Evolutionary conservation across 2,888 invertebrate genomes (phyloP).

Genomic region (Morpho achilles): DNA sequence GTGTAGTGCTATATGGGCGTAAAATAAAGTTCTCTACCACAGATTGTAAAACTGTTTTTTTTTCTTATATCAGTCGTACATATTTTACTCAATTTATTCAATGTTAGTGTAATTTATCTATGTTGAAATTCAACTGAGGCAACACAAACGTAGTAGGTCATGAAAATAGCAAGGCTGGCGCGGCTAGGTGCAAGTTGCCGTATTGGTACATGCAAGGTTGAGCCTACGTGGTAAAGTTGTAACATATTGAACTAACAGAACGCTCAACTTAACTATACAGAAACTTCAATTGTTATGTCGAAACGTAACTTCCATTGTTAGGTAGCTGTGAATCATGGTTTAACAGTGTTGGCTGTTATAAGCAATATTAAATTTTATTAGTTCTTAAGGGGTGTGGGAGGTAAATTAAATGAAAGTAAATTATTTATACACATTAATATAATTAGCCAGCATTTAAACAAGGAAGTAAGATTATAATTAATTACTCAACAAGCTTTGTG

Average conservation of each 20-base stretch:
- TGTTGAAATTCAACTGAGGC: constrained; percentile 45
- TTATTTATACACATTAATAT: too few species aligned
- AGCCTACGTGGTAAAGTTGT: constrained; percentile 10
- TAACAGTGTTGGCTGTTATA: too few species aligned
- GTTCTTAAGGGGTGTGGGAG: too few species aligned
- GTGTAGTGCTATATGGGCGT: too few species aligned
- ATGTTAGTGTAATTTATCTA: constrained; percentile 20
- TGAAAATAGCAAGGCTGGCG: constrained; percentile 48
- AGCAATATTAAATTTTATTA: too few species aligned
- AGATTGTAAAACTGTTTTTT: too few species aligned
- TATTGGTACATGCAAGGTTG: constrained; percentile 40
- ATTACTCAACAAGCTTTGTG: too few species aligned
- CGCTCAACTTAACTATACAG: background rate
- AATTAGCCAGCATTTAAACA: too few species aligned
- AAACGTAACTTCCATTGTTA: background rate
- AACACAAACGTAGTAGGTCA: constrained; percentile 45
- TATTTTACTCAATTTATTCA: background rate
- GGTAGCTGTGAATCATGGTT: too few species aligned
- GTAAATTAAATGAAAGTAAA: too few species aligned
- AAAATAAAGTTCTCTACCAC: too few species aligned
- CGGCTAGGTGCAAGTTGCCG: constrained; percentile 41
- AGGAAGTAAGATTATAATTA: too few species aligned
- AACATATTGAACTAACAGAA: constrained; percentile 14
- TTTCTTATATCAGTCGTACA: background rate
- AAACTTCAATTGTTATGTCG: background rate